Percentiles rank a stretch among this genome's conserved stretches.
Evolutionary conservation across 2,888 invertebrate species (phyloP).

Genomic region (Cantharis flavilabris): DNA sequence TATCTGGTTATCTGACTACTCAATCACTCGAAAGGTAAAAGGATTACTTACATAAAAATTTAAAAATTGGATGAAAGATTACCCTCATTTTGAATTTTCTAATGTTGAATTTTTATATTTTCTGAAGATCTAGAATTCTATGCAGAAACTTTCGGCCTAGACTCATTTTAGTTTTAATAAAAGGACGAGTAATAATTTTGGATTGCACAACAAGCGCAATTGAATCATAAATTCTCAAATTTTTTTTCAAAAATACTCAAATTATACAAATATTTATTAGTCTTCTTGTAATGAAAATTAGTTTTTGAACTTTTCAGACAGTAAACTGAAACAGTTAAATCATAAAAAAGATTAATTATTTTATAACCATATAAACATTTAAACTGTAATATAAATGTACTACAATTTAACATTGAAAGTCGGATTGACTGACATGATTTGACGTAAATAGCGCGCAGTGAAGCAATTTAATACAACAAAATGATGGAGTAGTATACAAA

Average conservation of each 20-base stretch:
- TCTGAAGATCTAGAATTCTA: too few relatives aligned
- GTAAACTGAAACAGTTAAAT: background rate
- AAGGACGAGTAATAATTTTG: too few relatives aligned
- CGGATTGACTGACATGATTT: background rate
- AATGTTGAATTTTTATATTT: too few relatives aligned
- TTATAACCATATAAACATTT: background rate
- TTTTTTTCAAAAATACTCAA: background rate
- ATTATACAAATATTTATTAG: background rate
- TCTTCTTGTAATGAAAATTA: background rate
- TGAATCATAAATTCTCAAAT: too few relatives aligned
- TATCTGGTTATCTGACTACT: too few relatives aligned
- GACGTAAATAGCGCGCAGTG: background rate
- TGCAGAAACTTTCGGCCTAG: too few relatives aligned
- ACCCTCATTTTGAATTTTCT: too few relatives aligned
- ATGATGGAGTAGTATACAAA: background rate
- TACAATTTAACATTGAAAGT: constrained; percentile 2
- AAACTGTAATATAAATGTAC: background rate
- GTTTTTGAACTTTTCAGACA: background rate
- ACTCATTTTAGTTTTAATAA: too few relatives aligned
- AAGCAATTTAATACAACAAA: background rate
- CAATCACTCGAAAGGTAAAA: too few relatives aligned
- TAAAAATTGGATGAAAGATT: too few relatives aligned
- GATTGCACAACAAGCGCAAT: background rate
- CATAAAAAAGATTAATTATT: background rate
- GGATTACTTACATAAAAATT: too few relatives aligned